Conservation (phyloP, 2,797 vertebrate species). For the Hippopotamyrus pictus region DNA sequence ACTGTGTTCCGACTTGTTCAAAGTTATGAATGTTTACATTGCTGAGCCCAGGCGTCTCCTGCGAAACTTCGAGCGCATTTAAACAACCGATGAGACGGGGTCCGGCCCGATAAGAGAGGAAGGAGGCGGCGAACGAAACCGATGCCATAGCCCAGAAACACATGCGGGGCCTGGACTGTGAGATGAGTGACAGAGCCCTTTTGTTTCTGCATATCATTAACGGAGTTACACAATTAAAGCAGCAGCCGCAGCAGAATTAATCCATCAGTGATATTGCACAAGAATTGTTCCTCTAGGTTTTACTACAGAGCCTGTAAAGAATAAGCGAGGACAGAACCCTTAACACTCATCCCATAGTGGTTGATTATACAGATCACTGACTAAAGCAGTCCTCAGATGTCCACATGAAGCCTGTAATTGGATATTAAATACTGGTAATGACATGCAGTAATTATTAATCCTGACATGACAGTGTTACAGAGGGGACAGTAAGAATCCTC, state of each 20-base stretch:
- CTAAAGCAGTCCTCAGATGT: neutral
- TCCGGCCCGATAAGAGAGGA: conserved; percentile 38
- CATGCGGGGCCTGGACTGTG: neutral
- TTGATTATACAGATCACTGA: neutral
- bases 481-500: neutral
- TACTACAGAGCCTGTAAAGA: neutral
- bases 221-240: neutral
- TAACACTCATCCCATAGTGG: neutral
- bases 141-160: conserved; percentile 1
- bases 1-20: conserved; percentile 60
- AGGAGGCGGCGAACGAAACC: conserved; percentile 34
- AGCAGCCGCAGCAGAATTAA: neutral
- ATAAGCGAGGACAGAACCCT: neutral
- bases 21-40: conserved; percentile 62
- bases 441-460: neutral
- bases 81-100: conserved; percentile 41
- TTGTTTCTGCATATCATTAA: neutral
- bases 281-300: neutral
- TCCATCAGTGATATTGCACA: neutral
- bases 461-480: neutral
- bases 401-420: neutral
- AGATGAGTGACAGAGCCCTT: neutral
- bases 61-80: conserved; percentile 43
- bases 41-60: conserved; percentile 51
- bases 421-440: neutral